These are phyloP conservation scores for Orchesella flavescens DNA, from an alignment of 2,888 invertebrate genomes.

Conservation along the genomic window DNA sequence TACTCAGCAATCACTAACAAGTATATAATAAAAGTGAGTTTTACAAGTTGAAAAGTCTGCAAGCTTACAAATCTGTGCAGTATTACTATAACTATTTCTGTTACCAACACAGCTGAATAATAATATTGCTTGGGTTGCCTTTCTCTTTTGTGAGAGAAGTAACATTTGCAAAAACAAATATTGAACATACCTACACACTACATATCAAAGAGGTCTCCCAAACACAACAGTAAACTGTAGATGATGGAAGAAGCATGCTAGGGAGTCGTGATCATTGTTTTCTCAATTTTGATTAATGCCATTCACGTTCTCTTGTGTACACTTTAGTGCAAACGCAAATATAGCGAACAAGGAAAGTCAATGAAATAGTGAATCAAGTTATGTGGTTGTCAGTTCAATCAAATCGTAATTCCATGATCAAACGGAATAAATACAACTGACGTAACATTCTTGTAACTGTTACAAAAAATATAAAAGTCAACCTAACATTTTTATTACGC, in stretches of 20 bases:
- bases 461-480: background rate
- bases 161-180: background rate
- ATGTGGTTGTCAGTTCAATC: background rate
- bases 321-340: background rate
- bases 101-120: no score
- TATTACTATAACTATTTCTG: no score
- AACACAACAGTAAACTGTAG: no score
- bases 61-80: no score
- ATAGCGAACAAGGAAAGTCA: no score
- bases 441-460: no score
- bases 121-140: no score
- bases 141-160: background rate
- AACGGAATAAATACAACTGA: background rate
- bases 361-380: background rate
- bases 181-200: background rate
- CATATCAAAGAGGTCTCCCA: no score
- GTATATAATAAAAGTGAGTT: no score
- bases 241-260: background rate
- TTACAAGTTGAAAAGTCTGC: no score
- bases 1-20: no score
- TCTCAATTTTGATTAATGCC: slow-evolving; percentile 29
- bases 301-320: slow-evolving; percentile 7
- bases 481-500: background rate
- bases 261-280: slow-evolving; percentile 22
- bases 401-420: background rate